Conservation (phyloP, 2,113 vertebrate species). For the Rhinolophus sinicus region DNA sequence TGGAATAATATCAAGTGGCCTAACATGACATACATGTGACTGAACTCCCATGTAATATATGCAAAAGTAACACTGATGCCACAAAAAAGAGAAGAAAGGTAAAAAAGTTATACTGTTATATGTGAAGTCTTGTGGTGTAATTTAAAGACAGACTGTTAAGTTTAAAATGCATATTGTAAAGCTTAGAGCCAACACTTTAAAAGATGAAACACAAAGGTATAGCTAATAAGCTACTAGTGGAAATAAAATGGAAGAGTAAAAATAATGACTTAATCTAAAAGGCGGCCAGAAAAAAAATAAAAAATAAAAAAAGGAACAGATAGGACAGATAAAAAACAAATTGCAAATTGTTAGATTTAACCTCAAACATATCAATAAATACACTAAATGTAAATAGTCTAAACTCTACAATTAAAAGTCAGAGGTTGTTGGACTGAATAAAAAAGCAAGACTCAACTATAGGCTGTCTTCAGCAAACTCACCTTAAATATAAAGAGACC, state of each 20-base stretch:
- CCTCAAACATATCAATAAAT: neutral
- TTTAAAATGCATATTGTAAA: slow-evolving; percentile 11
- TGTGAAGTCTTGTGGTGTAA: neutral
- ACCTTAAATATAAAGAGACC: neutral
- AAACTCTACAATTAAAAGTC: neutral
- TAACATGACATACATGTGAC: neutral
- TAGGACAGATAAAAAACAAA: neutral
- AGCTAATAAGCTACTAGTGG: neutral
- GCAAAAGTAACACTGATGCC: neutral
- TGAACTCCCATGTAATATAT: neutral
- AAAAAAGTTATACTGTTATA: neutral
- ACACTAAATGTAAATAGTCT: neutral
- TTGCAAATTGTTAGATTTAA: neutral
- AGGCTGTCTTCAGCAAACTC: neutral
- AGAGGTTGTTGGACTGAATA: neutral
- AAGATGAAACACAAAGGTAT: neutral
- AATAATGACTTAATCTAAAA: neutral
- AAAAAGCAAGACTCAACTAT: neutral
- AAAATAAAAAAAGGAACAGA: neutral
- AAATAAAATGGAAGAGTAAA: neutral
- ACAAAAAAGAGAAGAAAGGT: neutral
- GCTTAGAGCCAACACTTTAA: neutral
- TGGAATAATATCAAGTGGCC: neutral
- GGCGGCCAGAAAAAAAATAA: neutral
- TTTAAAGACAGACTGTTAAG: neutral